phyloP scores from a whole-genome alignment of 1,140 invertebrate species.

The Whitmania pigra region DNA sequence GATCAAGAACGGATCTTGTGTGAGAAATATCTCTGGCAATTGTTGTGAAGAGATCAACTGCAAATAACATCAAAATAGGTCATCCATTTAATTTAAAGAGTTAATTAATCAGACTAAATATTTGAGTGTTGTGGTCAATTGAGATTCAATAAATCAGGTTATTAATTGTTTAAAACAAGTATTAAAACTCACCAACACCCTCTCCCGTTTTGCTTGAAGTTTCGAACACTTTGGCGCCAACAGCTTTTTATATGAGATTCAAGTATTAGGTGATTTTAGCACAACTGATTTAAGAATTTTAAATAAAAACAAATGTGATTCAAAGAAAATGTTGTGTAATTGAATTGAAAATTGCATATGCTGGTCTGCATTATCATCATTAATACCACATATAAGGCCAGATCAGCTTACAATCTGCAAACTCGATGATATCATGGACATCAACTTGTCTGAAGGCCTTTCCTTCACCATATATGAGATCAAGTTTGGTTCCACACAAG shows the following conservation, averaged over 20 bases:
- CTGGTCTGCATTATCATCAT: background rate
- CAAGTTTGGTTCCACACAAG: slow-evolving; percentile 56
- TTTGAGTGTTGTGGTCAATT: too few relatives aligned
- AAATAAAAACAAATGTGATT: background rate
- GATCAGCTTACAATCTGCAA: background rate
- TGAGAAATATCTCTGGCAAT: too few relatives aligned
- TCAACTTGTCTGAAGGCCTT: background rate
- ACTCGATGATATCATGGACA: background rate
- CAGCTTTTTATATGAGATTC: background rate
- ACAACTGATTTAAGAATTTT: background rate
- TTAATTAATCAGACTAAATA: too few relatives aligned
- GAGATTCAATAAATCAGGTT: too few relatives aligned
- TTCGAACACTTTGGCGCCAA: slow-evolving; percentile 49
- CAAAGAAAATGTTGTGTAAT: background rate
- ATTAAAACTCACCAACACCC: slow-evolving; percentile 51
- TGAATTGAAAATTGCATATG: background rate
- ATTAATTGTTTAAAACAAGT: too few relatives aligned
- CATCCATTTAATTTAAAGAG: too few relatives aligned
- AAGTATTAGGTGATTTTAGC: background rate
- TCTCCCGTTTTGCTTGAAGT: slow-evolving; percentile 60
- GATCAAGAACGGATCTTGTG: too few relatives aligned
- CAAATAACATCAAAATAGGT: too few relatives aligned
- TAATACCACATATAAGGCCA: background rate
- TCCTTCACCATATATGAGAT: background rate
- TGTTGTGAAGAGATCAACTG: too few relatives aligned